Percentiles rank a stretch among this genome's conserved stretches.
These are phyloP conservation scores for Oligia fasciuncula DNA, from an alignment of 2,888 invertebrate genomes.

Conservation along the genomic window DNA sequence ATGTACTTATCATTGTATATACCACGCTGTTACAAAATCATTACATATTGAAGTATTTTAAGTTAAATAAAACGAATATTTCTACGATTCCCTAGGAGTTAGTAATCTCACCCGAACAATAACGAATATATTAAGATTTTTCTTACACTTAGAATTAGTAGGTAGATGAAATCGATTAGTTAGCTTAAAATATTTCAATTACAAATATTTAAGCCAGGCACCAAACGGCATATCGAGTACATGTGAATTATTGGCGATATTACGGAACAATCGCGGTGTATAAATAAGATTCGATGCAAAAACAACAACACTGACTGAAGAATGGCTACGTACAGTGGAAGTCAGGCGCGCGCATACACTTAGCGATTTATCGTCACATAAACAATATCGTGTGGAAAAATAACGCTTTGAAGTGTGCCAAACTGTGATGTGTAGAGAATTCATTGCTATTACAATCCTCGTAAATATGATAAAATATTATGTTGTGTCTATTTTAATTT, in stretches of 20 bases:
- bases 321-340: slow-evolving; percentile 58
- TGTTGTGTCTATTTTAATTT: slow-evolving; percentile 10
- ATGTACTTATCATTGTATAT: slow-evolving; percentile 56
- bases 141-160: slow-evolving; percentile 38
- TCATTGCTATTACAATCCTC: slow-evolving; percentile 2
- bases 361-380: slow-evolving; percentile 31
- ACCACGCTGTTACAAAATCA: slow-evolving; percentile 53
- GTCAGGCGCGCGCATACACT: slow-evolving; percentile 17
- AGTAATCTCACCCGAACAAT: slow-evolving; percentile 40
- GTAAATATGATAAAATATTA: slow-evolving; percentile 5
- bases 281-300: slow-evolving; percentile 73
- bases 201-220: slow-evolving; percentile 81
- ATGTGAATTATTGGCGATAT: slow-evolving; percentile 58
- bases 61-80: slow-evolving; percentile 54
- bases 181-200: slow-evolving; percentile 78
- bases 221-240: slow-evolving; percentile 76
- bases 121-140: slow-evolving; percentile 46
- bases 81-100: slow-evolving; percentile 21
- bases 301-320: slow-evolving; percentile 66
- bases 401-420: slow-evolving; percentile 2
- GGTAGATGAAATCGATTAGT: slow-evolving; percentile 60
- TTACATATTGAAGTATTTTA: slow-evolving; percentile 65
- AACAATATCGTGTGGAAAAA: slow-evolving; percentile 3
- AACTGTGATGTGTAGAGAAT: slow-evolving; percentile 19
- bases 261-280: slow-evolving; percentile 54